Evolutionary conservation across 1,140 invertebrate species (phyloP), one percentile per base, ranked within the genome.

Genomic region (Lethrus apterus): DNA sequence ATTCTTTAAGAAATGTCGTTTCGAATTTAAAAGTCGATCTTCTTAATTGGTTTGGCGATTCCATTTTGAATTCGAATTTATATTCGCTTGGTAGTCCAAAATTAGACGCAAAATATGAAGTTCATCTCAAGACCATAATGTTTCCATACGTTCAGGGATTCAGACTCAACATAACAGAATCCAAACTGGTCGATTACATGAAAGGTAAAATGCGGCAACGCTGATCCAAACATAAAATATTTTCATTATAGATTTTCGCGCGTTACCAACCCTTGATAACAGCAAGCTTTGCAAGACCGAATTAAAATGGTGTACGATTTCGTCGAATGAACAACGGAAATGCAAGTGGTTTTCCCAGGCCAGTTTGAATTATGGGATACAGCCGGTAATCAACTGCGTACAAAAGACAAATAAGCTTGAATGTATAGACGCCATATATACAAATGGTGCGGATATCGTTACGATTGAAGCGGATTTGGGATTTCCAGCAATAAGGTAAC

Each of bases 381-480:
- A 75, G 49, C 80, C 81, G 0, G 55, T 62, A 1, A 67, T 84
- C 19, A 54, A 44, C 11, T 56, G 55, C 18, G 30, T 46, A 20
- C 30, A 46, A 46, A 55, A 41, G 46, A 9, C 40, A 18, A 43
- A 38, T 15, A 44, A 55, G 63, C 3, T 70, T 77, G 34, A 77
- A 10, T 89, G 85, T 60, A 71, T 88, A 40, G 56, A 64, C 0
- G 68, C 71, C 42, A 77, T 88, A 17, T 64, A 69, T 18, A 41
- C 9, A 9, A 64, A 74, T 2, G 48, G 70, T 3, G 77, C 79
- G n/a, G 83, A 89, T 59, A 67, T 88, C 41, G 75, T 84, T 10
- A 73, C 73, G 1, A 64, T 80, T 1, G 79, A 83, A 30, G 75
- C 81, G 0, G 82, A 84, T 55, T 80, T 81, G 50, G 81, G 82